phyloP scores from a whole-genome alignment of 2,113 vertebrate genomes.

The Rostratula benghalensis region DNA sequence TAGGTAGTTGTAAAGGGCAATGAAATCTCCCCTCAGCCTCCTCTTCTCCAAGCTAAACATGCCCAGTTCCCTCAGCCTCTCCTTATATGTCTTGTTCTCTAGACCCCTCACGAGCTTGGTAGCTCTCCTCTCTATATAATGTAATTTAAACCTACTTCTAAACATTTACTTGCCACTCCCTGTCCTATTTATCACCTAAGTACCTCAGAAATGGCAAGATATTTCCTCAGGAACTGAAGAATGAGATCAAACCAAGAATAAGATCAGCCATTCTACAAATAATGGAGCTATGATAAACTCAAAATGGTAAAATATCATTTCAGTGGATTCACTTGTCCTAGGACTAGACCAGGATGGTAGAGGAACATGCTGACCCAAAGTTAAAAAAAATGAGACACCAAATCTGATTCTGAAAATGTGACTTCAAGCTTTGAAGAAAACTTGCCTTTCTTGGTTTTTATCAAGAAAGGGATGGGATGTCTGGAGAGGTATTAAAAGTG shows the following conservation, averaged over 20 bases:
- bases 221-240: background rate
- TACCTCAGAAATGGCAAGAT: background rate
- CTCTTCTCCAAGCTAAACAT: too few species aligned
- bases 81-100: too few species aligned
- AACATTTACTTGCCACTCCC: background rate
- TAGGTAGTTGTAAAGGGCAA: too few species aligned
- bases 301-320: background rate
- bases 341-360: background rate
- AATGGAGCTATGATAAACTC: background rate
- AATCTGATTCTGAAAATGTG: background rate
- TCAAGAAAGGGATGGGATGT: background rate
- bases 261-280: background rate
- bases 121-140: background rate
- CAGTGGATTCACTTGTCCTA: background rate
- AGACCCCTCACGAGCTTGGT: too few species aligned
- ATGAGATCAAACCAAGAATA: background rate
- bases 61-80: too few species aligned
- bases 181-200: background rate
- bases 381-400: background rate
- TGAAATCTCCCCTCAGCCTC: too few species aligned
- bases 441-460: background rate
- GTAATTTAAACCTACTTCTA: background rate
- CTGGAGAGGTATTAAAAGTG: background rate
- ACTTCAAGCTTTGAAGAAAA: background rate
- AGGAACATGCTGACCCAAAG: background rate